phyloP scores from a whole-genome alignment of 2,888 invertebrate species.

The Meghimatium bilineatum region DNA sequence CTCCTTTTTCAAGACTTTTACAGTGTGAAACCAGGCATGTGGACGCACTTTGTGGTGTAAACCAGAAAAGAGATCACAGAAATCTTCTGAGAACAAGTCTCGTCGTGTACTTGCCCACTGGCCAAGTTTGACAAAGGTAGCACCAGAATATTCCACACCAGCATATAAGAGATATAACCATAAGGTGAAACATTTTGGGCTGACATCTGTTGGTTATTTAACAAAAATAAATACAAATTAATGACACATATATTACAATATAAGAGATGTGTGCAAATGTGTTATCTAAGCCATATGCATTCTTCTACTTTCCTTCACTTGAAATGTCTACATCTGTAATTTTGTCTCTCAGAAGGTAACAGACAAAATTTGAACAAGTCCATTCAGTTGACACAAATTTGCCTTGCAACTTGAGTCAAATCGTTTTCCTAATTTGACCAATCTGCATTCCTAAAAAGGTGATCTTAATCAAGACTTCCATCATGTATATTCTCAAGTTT shows the following conservation, averaged over 20 bases:
- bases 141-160: conserved; percentile 77
- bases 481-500: too few species aligned
- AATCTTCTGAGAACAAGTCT: conserved; percentile 78
- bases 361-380: too few species aligned
- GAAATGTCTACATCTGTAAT: too few species aligned
- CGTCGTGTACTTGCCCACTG: conserved; percentile 80
- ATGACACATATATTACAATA: neutral
- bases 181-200: conserved; percentile 4
- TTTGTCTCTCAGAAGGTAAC: too few species aligned
- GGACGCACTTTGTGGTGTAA: conserved; percentile 74
- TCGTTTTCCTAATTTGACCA: too few species aligned
- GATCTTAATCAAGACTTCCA: too few species aligned
- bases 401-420: too few species aligned
- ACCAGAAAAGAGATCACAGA: conserved; percentile 76
- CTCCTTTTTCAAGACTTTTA: conserved; percentile 65
- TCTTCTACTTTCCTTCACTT: neutral
- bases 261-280: neutral
- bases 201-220: conserved; percentile 23
- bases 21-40: conserved; percentile 78
- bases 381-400: too few species aligned
- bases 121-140: conserved; percentile 79
- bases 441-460: too few species aligned
- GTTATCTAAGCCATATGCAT: neutral
- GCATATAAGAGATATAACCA: conserved; percentile 63
- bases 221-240: neutral